A percentile compares a stretch with the other conserved stretches of the same genome.
Conservation (phyloP, 2,888 invertebrate species). For the Leucophora obtusa region DNA sequence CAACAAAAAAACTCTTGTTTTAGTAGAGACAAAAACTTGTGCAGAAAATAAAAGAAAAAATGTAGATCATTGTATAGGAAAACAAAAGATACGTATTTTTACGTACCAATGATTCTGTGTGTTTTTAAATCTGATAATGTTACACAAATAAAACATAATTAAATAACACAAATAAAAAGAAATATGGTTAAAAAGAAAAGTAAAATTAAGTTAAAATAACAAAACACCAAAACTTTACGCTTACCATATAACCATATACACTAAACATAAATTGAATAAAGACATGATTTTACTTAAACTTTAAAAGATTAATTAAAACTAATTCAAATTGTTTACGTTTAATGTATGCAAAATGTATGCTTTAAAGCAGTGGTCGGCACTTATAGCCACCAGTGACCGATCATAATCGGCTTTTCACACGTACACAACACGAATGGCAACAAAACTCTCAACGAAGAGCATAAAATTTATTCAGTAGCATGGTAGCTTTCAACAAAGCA, state of each 20-base stretch:
- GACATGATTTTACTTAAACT: background rate
- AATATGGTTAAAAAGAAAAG: background rate
- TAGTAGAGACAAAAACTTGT: background rate
- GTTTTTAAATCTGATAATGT: slow-evolving; percentile 53
- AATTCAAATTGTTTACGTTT: too few species aligned
- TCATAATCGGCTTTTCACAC: too few species aligned
- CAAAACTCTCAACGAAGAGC: too few species aligned
- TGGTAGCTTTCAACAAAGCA: too few species aligned
- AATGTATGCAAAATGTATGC: too few species aligned
- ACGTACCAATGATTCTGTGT: slow-evolving; percentile 33
- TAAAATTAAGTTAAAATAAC: slow-evolving; percentile 22
- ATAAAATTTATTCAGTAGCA: too few species aligned
- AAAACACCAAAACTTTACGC: slow-evolving; percentile 22
- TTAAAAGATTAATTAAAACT: too few species aligned
- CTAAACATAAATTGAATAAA: background rate
- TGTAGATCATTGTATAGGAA: slow-evolving; percentile 33
- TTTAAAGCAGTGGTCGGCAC: too few species aligned
- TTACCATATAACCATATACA: background rate
- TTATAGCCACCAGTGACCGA: too few species aligned
- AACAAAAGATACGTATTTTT: slow-evolving; percentile 33
- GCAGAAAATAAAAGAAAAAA: slow-evolving; percentile 31
- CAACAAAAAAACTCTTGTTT: background rate
- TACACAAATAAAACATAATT: slow-evolving; percentile 53
- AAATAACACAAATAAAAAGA: slow-evolving; percentile 40
- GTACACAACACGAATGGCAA: too few species aligned